Conservation (phyloP, 2,113 vertebrate genomes). For the Picathartes gymnocephalus region DNA sequence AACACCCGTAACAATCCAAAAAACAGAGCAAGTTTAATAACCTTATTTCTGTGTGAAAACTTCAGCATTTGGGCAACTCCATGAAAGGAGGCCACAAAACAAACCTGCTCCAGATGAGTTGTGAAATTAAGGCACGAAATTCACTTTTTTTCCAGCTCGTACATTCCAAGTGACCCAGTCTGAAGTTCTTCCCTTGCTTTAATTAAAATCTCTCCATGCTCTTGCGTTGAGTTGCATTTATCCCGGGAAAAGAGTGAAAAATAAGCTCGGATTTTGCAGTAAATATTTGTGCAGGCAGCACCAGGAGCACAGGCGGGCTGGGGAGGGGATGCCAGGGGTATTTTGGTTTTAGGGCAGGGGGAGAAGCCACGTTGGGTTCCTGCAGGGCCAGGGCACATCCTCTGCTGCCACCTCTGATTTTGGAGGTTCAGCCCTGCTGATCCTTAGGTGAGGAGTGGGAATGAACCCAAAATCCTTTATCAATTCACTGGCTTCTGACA, state of each 20-base stretch:
- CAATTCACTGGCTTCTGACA: not conserved
- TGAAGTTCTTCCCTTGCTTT: not conserved
- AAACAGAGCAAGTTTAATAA: not conserved
- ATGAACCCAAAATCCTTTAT: not conserved
- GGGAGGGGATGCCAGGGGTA: accelerated
- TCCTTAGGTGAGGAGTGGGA: too few relatives aligned
- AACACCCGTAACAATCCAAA: accelerated
- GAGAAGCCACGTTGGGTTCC: not conserved
- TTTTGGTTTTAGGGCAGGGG: not conserved
- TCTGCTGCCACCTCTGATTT: too few relatives aligned
- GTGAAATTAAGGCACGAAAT: not conserved
- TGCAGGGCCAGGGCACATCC: not conserved
- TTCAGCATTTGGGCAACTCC: not conserved
- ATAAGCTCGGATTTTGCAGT: not conserved
- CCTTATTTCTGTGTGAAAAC: not conserved
- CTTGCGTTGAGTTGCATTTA: not conserved
- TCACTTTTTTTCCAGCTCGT: accelerated
- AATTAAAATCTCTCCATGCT: not conserved
- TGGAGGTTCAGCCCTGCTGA: not conserved
- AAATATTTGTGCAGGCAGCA: not conserved
- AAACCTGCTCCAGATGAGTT: not conserved
- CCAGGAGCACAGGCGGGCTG: not conserved
- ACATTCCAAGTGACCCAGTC: not conserved
- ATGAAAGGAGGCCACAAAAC: not conserved
- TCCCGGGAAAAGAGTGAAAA: not conserved